Evolutionary conservation across 2,797 vertebrate genomes (phyloP), one percentile per base, ranked within the genome.

Genomic region (Heliangelus exortis): DNA sequence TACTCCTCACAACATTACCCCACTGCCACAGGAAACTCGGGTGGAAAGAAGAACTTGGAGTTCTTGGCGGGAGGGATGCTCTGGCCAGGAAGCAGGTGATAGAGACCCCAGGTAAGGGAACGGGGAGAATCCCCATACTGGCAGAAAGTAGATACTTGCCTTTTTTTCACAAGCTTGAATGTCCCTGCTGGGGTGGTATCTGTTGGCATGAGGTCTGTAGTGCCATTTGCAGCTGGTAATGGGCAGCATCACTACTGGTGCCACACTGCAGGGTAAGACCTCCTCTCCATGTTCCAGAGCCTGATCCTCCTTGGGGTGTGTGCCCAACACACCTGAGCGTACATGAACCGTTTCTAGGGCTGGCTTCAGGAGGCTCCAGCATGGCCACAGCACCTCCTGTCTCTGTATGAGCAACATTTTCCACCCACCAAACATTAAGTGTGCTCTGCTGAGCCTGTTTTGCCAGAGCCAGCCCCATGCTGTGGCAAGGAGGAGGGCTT

Each of bases 241-340:
- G 68, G 26, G 55, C 50, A 87, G 26, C 54, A 39, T 12, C 34
- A 1, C 33, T 41, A 47, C 7, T 26, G 51, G 17, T 87, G 62
- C 33, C 71, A 61, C 4, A 0, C 62, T 48, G 48, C 47, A 15
- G 17, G 50, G 23, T 39, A 66, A 0, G 28, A 63, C 34, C 31
- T 48, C 28, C 68, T 31, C 45, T 0, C 14, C 36, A 18, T 73
- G 59, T 63, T 50, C 26, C 47, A 1, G 5, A 80, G 4, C 9
- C 5, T 1, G 0, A 43, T 51, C 25, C 29, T 54, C 25, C 0
- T 0, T 0, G 29, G 69, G 36, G 1, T 41, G 55, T n/a, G 54
- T 11, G 31, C 13, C 15, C 69, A 26, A 66, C 16, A 17, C 61
- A 87, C 69, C 90, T 72, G 85, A 66, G 83, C 88, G 25, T 59